Base-by-base conservation (phyloP, 2,797 vertebrate genomes). In the Lepilemur ruficaudatus region DNA sequence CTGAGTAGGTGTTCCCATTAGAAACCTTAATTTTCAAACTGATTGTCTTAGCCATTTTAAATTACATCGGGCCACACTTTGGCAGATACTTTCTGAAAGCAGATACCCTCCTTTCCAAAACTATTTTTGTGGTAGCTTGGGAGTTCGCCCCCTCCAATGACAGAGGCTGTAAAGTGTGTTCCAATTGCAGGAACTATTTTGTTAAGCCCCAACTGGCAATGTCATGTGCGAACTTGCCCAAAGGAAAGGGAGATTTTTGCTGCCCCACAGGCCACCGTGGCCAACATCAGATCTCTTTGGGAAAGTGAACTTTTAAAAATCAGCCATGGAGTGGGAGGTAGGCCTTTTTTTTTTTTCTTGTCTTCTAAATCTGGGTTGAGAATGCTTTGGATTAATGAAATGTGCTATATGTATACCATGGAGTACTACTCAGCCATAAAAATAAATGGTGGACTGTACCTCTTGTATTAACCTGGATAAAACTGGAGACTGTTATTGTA, bases 1-100 rank as follows among this genome's bases (percentile, higher is more conserved):
- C 93, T 97, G 97, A 98, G 98, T 97, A 97, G 97, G 97, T 97
- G 96, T 98, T 97, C 81, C 98, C 96, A 97, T 98, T 97, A 97
- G 97, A 97, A 98, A 97, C 84, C 96, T 97, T 96, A 92, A 97
- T 97, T 98, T 97, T 95, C 61, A 0, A 96, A 95, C 95, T 92
- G 92, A 97, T 93, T 97, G 93, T 98, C 97, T 97, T 95, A 94
- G 95, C 94, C 97, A 90, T 97, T 97, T 97, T 86, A 96, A 97
- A 97, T 97, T 91, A 94, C 96, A 95, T 86, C 10, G 4, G 93
- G 92, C 89, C 91, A 86, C 79, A 72, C 96, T 93, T 97, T 95
- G 84, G 97, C 93, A 97, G 93, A 91, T 69, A 81, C 73, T 96
- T 96, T 96, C 83, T 67, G 83, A 94, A 93, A 94, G 95, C 95